Base-by-base conservation (phyloP, 2,797 vertebrate species). In the Avahi laniger region DNA sequence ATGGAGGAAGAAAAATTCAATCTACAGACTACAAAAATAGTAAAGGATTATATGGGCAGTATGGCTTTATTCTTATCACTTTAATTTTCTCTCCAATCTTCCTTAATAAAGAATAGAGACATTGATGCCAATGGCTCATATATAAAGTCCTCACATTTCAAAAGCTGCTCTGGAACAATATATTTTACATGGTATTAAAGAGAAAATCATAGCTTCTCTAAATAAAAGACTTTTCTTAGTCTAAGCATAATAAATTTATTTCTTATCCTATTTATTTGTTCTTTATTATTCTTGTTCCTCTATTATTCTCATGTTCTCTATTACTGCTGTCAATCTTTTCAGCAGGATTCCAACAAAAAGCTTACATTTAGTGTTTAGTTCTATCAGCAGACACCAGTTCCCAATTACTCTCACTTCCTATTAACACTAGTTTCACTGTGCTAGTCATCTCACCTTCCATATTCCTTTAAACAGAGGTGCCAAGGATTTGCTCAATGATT, bases 211-310 rank as follows among this genome's bases (percentile, higher is more conserved):
- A 90, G 48, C 15, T 70, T 93, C 13, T 76, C 50, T 72, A 89
- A 76, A 96, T 69, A 67, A 80, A 96, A 94, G 75, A 7, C 9
- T 73, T 90, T 85, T 78, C 63, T 92, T 87, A 87, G 82, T 73
- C 43, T 33, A 92, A 92, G 35, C 1, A 95, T 72, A 93, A 81
- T 79, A 26, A 69, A 91, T 61, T 79, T 81, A 72, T 52, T 95
- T 95, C 54, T 79, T 38, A 89, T 26, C 38, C 28, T 48, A 86
- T 94, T 79, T 61, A 12, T 67, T 89, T 52, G 14, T 24, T 22
- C 52, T 54, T 52, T 52, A 52, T 52, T 52, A 52, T 52, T 52
- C 18, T 22, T 57, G 8, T 57, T 57, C 54, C 54, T 57, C 54
- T 57, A 57, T 57, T 35, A 93, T 73, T 73, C 38, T 79, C 76